These are phyloP conservation scores for Temnothorax unifasciatus DNA, from an alignment of 2,888 invertebrate genomes.

Conservation along the genomic window DNA sequence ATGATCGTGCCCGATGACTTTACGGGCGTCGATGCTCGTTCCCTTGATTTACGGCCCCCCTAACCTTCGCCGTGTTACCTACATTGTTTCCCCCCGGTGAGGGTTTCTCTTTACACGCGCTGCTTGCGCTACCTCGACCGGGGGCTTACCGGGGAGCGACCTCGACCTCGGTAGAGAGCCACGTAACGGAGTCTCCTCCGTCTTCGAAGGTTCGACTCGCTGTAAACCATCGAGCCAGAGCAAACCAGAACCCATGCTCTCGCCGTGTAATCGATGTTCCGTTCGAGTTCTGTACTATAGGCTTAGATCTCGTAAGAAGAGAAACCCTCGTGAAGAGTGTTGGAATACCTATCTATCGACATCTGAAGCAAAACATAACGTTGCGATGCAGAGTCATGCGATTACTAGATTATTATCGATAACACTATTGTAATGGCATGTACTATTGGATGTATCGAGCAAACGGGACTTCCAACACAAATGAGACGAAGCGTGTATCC, in stretches of 20 bases:
- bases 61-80: constrained; percentile 82
- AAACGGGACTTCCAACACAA: neutral
- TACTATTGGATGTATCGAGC: neutral
- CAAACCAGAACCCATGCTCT: constrained; percentile 48
- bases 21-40: constrained; percentile 85
- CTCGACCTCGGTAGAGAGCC: constrained; percentile 59
- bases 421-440: neutral
- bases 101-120: constrained; percentile 76
- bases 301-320: constrained; percentile 13
- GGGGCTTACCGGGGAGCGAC: constrained; percentile 53
- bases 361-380: constrained; percentile 9
- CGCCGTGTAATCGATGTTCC: constrained; percentile 54
- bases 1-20: constrained; percentile 83
- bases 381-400: constrained; percentile 15
- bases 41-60: constrained; percentile 83
- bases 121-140: constrained; percentile 61
- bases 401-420: constrained; percentile 38
- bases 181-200: constrained; percentile 57
- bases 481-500: neutral
- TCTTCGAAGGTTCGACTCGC: constrained; percentile 46
- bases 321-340: neutral
- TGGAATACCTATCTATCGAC: constrained; percentile 17
- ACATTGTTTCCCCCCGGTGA: constrained; percentile 78
- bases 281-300: constrained; percentile 12
- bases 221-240: constrained; percentile 45